Evolutionary conservation across 2,113 vertebrate genomes (phyloP).

Genomic region (Macroglossus sobrinus): DNA sequence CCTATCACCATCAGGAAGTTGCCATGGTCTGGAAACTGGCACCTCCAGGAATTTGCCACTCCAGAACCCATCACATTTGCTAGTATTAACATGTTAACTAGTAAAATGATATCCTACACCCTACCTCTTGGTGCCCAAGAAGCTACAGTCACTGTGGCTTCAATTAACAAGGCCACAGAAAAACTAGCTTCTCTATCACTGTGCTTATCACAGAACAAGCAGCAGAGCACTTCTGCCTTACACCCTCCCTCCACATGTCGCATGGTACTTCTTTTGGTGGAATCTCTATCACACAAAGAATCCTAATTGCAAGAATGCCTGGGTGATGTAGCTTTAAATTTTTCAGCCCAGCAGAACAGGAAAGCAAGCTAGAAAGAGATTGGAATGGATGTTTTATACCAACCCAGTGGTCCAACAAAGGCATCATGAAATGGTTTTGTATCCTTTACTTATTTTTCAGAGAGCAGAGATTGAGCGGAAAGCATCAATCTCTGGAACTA

Average conservation of each 20-base stretch:
- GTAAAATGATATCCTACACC: neutral
- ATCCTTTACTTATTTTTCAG: neutral
- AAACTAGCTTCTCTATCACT: neutral
- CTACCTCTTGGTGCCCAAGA: neutral
- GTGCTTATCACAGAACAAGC: neutral
- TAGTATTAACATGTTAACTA: neutral
- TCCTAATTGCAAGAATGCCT: neutral
- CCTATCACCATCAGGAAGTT: neutral
- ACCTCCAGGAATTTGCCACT: neutral
- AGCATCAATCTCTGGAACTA: neutral
- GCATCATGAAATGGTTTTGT: neutral
- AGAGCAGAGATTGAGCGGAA: neutral
- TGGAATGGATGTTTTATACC: neutral
- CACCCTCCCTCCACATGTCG: fast-evolving
- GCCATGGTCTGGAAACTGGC: neutral
- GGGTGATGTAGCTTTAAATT: neutral
- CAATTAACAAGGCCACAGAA: neutral
- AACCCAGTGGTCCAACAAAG: neutral
- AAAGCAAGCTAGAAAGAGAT: neutral
- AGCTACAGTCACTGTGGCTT: neutral
- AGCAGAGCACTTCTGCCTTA: neutral
- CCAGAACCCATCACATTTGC: neutral
- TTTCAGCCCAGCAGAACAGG: neutral
- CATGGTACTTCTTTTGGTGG: neutral
- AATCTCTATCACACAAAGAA: neutral